Evolutionary conservation across 2,797 vertebrate genomes (phyloP).

Genomic region (Esox lucius): DNA sequence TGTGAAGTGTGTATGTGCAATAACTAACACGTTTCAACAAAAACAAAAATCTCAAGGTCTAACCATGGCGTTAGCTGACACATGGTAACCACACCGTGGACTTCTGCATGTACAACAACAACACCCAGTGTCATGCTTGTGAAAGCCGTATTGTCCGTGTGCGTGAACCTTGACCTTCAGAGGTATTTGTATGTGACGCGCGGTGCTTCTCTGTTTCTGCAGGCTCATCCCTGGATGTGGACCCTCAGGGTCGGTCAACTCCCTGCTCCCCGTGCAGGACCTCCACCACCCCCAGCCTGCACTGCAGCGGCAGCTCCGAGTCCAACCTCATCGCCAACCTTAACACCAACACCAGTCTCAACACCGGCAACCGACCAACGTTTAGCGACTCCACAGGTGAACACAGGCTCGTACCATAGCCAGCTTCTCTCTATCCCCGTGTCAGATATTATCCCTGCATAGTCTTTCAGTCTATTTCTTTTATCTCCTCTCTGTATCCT

Average conservation of each 20-base stretch:
- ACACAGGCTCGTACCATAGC: neutral
- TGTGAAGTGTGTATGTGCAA: no score
- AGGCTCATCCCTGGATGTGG: slow-evolving; percentile 86
- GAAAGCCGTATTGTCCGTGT: no score
- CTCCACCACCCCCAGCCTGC: slow-evolving; percentile 79
- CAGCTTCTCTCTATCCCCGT: neutral
- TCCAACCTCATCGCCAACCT: slow-evolving; percentile 67
- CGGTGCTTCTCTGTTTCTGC: slow-evolving; percentile 25
- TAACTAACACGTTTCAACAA: no score
- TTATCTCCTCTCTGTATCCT: no score
- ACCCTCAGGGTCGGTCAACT: slow-evolving; percentile 76
- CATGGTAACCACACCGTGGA: no score
- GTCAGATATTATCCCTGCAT: neutral
- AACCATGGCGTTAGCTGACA: no score
- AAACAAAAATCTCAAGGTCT: no score
- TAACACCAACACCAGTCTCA: slow-evolving; percentile 74
- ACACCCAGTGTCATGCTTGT: no score
- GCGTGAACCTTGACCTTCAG: no score
- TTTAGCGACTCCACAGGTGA: slow-evolving; percentile 78
- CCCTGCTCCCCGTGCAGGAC: slow-evolving; percentile 85
- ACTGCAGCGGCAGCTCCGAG: slow-evolving; percentile 84
- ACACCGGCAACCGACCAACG: slow-evolving; percentile 73
- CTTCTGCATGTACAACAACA: no score
- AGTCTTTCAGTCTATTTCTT: neutral
- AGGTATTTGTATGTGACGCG: neutral